Evolutionary conservation across 2,797 vertebrate genomes (phyloP), one percentile per base, ranked within the genome.

Genomic region (Sebastes wilsoni): DNA sequence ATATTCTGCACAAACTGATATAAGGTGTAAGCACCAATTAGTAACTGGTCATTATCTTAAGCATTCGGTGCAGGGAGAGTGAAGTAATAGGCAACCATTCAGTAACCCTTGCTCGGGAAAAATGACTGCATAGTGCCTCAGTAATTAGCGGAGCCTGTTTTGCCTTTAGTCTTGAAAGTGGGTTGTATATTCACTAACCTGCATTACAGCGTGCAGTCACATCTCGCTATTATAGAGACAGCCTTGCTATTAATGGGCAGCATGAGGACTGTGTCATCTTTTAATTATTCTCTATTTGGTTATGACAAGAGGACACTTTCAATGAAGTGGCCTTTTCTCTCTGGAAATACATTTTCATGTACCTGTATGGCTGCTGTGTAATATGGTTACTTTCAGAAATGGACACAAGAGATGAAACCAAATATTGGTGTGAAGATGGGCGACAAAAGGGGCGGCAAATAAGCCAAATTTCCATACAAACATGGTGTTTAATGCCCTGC

Each of bases 21-120:
- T 94, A 96, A 96, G 95, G 95, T 96, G 96, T 96, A 96, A 96
- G 95, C 95, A 96, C 95, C 96, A 96, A 96, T 96, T 96, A 96
- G 95, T 92, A 96, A 96, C 93, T 95, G 95, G 95, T 96, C 95
- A 96, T 96, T 96, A 96, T 96, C 96, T 95, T 96, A 94, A 96
- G 95, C 96, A 96, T 95, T 96, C 90, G 93, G 93, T 95, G 94
- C 94, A 93, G 87, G 86, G 84, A 91, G 93, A 95, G 94, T 94
- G 91, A 96, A 95, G 94, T 96, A 96, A 96, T 95, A 94, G 94
- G 93, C 92, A 93, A 94, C 94, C 92, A 94, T 95, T 95, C 89
- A 82, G 91, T 94, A 88, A 95, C 92, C 94, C 84, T 79, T 92
- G 93, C 92, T 87, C 83, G 76, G 42, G 80, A 92, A 88, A 95